Percentiles rank a stretch among this genome's conserved stretches.
Evolutionary conservation across 2,113 vertebrate species (phyloP).

Genomic region (Macquaria ambigua): DNA sequence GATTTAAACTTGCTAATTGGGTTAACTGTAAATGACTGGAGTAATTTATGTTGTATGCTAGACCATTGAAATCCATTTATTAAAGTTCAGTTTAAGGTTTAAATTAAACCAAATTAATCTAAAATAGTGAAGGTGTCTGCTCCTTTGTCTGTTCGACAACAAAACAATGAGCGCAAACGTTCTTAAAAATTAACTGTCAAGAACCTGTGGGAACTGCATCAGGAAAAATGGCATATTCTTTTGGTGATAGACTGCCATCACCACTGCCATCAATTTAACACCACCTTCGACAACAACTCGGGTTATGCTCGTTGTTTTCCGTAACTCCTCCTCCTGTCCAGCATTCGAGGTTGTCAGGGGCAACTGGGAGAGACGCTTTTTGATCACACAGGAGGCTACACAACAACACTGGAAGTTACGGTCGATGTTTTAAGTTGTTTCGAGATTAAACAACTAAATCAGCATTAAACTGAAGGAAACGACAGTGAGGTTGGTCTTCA

Average conservation of each 20-base stretch:
- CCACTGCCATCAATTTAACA: no score
- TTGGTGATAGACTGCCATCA: no score
- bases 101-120: no score
- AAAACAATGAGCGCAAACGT: no score
- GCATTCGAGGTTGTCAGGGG: slow-evolving; percentile 74
- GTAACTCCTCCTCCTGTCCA: slow-evolving; percentile 58
- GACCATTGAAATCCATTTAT: no score
- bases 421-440: neutral
- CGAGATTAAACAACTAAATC: neutral
- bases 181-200: neutral
- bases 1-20: no score
- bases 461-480: neutral
- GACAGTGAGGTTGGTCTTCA: slow-evolving; percentile 7
- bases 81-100: no score
- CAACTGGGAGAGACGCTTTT: slow-evolving; percentile 78
- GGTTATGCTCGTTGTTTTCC: slow-evolving; percentile 52
- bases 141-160: no score
- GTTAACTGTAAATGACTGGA: no score
- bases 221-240: no score
- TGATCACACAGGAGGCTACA: slow-evolving; percentile 26
- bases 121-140: no score
- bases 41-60: no score
- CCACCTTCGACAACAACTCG: slow-evolving; percentile 38
- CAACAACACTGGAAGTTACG: slow-evolving; percentile 9
- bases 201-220: neutral